Evolutionary conservation across 2,888 invertebrate genomes (phyloP).

Genomic region (Notodonta dromedarius): DNA sequence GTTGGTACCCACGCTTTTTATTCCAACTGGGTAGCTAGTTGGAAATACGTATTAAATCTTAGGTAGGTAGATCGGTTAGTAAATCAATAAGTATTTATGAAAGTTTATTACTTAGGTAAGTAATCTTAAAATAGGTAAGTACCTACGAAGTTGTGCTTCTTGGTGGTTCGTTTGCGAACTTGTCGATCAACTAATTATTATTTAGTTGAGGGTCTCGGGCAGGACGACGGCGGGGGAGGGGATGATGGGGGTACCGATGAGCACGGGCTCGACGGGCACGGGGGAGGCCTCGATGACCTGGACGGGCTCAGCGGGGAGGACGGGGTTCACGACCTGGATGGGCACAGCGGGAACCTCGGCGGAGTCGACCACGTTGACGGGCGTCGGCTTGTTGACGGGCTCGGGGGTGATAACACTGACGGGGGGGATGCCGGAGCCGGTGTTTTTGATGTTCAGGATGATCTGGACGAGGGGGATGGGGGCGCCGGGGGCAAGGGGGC

Average conservation of each 20-base stretch:
- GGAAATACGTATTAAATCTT: too few relatives aligned
- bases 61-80: too few relatives aligned
- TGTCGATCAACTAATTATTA: slow-evolving; percentile 11
- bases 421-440: slow-evolving; percentile 14
- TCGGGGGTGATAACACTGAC: slow-evolving; percentile 13
- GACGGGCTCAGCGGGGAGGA: slow-evolving; percentile 18
- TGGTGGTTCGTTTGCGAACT: neutral
- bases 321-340: slow-evolving; percentile 15
- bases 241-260: slow-evolving; percentile 34
- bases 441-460: slow-evolving; percentile 36
- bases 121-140: neutral
- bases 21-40: too few relatives aligned
- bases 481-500: slow-evolving; percentile 19
- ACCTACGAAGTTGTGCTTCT: neutral
- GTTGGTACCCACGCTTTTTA: too few relatives aligned
- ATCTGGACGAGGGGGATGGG: slow-evolving; percentile 37
- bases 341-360: slow-evolving; percentile 16
- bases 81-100: neutral
- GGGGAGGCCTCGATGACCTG: slow-evolving; percentile 21
- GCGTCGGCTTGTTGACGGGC: slow-evolving; percentile 11
- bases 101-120: neutral
- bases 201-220: slow-evolving; percentile 35
- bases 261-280: slow-evolving; percentile 30
- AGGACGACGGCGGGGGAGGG: slow-evolving; percentile 41
- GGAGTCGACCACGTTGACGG: slow-evolving; percentile 17